phyloP scores from a whole-genome alignment of 1,140 invertebrate species.

The Parapsyche elsis region DNA sequence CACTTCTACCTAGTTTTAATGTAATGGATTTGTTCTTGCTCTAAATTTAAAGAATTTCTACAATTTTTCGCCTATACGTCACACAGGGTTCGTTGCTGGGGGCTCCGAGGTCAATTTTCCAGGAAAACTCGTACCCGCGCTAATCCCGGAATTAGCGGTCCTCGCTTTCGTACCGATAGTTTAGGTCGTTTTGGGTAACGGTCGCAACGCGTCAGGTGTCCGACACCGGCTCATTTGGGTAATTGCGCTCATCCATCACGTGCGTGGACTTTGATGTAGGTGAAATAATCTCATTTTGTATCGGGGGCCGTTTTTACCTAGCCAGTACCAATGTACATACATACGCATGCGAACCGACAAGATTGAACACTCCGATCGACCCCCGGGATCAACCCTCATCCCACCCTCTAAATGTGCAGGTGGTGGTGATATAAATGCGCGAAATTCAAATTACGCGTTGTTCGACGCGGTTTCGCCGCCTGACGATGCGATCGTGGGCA shows the following conservation, averaged over 20 bases:
- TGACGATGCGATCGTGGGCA: background rate
- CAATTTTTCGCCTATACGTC: too few species aligned
- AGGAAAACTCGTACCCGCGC: background rate
- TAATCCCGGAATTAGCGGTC: constrained; percentile 31
- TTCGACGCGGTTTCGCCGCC: background rate
- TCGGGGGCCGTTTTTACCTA: constrained; percentile 53
- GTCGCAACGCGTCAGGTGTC: constrained; percentile 50
- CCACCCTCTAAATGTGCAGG: too few species aligned
- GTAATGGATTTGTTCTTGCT: too few species aligned
- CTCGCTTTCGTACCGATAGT: constrained; percentile 18
- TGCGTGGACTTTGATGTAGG: constrained; percentile 55
- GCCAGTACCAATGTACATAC: background rate
- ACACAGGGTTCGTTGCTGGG: background rate
- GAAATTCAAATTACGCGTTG: background rate
- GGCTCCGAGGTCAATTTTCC: background rate
- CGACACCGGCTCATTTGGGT: constrained; percentile 54
- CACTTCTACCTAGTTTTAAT: too few species aligned
- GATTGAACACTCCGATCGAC: constrained; percentile 54
- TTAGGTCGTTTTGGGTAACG: constrained; percentile 10
- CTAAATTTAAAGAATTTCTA: too few species aligned
- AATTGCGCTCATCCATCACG: constrained; percentile 56
- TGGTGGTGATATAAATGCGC: background rate
- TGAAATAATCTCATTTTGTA: constrained; percentile 57
- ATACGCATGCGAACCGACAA: constrained; percentile 16
- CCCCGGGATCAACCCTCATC: background rate